Percentiles rank a stretch among this genome's conserved stretches.
These are phyloP conservation scores for Apostichopus japonicus DNA, from an alignment of 35 echinoderm and acorn worm genomes.

Conservation along the genomic window DNA sequence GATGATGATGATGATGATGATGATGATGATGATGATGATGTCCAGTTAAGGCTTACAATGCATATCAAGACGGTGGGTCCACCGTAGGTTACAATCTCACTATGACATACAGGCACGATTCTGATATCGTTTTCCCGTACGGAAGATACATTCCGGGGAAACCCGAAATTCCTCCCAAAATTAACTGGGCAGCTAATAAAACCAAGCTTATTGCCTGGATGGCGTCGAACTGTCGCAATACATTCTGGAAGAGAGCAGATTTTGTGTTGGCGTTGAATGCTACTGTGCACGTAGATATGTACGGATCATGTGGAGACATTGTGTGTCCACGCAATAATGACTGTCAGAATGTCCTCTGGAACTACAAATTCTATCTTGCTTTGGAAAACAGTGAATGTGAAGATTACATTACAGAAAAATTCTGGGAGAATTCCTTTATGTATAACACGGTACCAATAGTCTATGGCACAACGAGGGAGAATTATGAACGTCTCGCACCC, in stretches of 20 bases:
- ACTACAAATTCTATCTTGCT: constrained; percentile 66
- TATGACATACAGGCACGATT: constrained; percentile 6
- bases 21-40: constrained; percentile 25
- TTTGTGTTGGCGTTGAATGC: constrained; percentile 48
- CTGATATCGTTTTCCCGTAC: not conserved
- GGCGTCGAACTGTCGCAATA: constrained; percentile 55
- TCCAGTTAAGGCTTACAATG: not conserved
- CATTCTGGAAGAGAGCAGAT: constrained; percentile 57
- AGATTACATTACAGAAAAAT: constrained; percentile 78
- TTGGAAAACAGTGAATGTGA: constrained; percentile 63
- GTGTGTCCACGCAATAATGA: not conserved
- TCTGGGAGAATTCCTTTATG: constrained; percentile 58
- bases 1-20: constrained; percentile 32
- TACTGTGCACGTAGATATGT: constrained; percentile 36
- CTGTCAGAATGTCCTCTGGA: not conserved
- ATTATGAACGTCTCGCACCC: constrained; percentile 51
- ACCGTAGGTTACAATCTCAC: not conserved
- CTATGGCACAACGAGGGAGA: constrained; percentile 46
- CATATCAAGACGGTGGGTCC: not conserved
- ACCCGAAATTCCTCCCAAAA: not conserved
- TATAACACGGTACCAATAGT: constrained; percentile 63
- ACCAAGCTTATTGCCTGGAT: constrained; percentile 60
- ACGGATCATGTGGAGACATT: constrained; percentile 51
- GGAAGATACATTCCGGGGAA: not conserved
- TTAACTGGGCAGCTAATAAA: not conserved